Base-by-base conservation (phyloP, 2,797 vertebrate species). In the Labeo calbasu region DNA sequence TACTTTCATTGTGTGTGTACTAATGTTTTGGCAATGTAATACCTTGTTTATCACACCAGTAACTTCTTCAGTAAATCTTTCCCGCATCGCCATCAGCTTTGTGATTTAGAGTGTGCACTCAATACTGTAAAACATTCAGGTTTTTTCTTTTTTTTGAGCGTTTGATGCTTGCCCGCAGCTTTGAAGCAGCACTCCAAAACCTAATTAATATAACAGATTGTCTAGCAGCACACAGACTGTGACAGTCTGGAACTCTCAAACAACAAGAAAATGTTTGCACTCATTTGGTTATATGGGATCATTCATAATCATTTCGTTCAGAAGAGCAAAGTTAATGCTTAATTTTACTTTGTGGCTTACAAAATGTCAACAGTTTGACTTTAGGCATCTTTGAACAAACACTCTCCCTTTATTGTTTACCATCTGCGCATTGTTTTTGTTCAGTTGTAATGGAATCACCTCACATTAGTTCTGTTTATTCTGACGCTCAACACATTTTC, bases 381-480 rank as follows among this genome's bases (percentile, higher is more conserved):
- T 43, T 9, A 69, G 21, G 32, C 50, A 5, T 50, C 59, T 75
- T 59, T 72, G 51, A 17, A n/a, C n/a, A 32, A 55, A 32, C 14
- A 75, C 15, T 32, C 25, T 68, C 11, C 11, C 28, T 65, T 43
- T 77, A 3, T 53, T 57, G 55, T 55, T 69, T 69, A 75, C 23
- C 53, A 55, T 81, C 77, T 83, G 57, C 28, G 21, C 15, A 81
- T 86, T 87, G 82, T 70, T 88, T 55, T 48, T 76, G 63, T 69
- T 84, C 87, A 88, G 48, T 86, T 89, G 77, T 77, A 68, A 78
- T 50, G 53, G 40, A 77, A 84, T 82, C 55, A 82, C 40, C 61
- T 89, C 19, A 66, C 50, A 82, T 87, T 79, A 82, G 68, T 82
- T 87, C 40, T 87, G 48, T 89, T 88, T 85, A 87, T 87, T 85